A percentile compares a stretch with the other conserved stretches of the same genome.
These are phyloP conservation scores for Pseudochromis fuscus DNA, from an alignment of 2,797 vertebrate species.

Conservation along the genomic window DNA sequence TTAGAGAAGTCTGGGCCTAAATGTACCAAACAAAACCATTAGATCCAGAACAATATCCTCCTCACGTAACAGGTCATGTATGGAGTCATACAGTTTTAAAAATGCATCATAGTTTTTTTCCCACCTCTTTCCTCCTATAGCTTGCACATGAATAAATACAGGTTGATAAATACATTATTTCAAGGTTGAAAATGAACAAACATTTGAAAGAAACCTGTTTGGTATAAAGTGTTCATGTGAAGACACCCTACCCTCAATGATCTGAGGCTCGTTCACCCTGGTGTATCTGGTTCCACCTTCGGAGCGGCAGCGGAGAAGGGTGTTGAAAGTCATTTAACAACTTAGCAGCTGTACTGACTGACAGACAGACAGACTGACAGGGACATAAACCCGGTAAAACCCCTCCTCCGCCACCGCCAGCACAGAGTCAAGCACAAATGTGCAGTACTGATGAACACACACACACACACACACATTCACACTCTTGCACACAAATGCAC, in stretches of 20 bases:
- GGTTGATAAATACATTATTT: conserved; percentile 28
- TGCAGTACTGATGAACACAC: conserved; percentile 36
- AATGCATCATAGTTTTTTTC: conserved; percentile 29
- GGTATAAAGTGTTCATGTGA: conserved; percentile 37
- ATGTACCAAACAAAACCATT: conserved; percentile 28
- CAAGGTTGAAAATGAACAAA: conserved; percentile 32
- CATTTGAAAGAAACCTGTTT: conserved; percentile 40
- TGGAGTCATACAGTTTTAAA: conserved; percentile 15
- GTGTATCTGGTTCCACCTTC: conserved; percentile 72
- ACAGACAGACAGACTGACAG: conserved; percentile 69
- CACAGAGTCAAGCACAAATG: conserved; percentile 49
- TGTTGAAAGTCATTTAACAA: conserved; percentile 75
- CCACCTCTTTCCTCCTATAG: conserved; percentile 14
- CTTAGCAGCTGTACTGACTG: conserved; percentile 65
- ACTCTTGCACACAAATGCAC: conserved; percentile 25
- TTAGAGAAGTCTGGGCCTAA: conserved; percentile 83
- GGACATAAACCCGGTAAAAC: conserved; percentile 54
- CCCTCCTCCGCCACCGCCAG: conserved; percentile 67
- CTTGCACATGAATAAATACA: not conserved
- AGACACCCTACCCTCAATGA: conserved; percentile 83
- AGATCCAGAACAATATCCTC: conserved; percentile 7
- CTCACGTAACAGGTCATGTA: not conserved
- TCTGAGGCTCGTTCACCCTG: conserved; percentile 67
- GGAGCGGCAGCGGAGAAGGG: conserved; percentile 68
- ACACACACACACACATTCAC: conserved; percentile 3